Evolutionary conservation across 2,113 vertebrate species (phyloP), one percentile per base, ranked within the genome.

Genomic region (Alaudala cheleensis): DNA sequence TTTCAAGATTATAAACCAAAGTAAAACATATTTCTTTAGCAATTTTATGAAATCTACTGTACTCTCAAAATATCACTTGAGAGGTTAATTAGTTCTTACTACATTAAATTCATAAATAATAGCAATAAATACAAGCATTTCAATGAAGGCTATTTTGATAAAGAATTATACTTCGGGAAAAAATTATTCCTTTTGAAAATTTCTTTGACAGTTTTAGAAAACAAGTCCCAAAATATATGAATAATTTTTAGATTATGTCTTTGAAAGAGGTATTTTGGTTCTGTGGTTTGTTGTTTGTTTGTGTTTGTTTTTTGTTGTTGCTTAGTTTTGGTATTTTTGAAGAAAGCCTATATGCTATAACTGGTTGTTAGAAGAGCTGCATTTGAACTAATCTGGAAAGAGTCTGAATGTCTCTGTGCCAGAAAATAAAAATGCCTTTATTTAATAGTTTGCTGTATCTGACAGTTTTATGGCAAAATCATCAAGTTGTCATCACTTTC

Each of bases 391-490:
- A 72, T 73, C 25, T 77, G 65, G 58, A 73, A 87, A 82, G 53
- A 66, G 11, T 50, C 65, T 86, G 39, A 89, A 53, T 60, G n/a
- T 76, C 78, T 81, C 50, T 83, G 26, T 84, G 28, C 45, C 54
- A 42, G 53, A 95, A 42, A 69, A 82, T 96, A 87, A 95, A 95
- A 96, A 92, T 88, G 29, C 8, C 67, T 74, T 96, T 92, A 86
- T 92, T 94, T 58, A 95, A 84, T 92, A 93, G 53, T 71, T 97
- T 95, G 26, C 88, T 92, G 86, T 94, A 87, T 94, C 82, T 97
- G 96, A 96, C 96, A 97, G 87, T 92, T 98, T 97, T 97, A 96
- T 76, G 88, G 85, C 49, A 93, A 95, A 92, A 97, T 97, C 92
- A 92, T 96, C 95, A 97, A 91, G 67, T 90, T 92, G 88, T 96